Base-by-base conservation (phyloP, 2,888 invertebrate genomes). In the Tineola bisselliella region DNA sequence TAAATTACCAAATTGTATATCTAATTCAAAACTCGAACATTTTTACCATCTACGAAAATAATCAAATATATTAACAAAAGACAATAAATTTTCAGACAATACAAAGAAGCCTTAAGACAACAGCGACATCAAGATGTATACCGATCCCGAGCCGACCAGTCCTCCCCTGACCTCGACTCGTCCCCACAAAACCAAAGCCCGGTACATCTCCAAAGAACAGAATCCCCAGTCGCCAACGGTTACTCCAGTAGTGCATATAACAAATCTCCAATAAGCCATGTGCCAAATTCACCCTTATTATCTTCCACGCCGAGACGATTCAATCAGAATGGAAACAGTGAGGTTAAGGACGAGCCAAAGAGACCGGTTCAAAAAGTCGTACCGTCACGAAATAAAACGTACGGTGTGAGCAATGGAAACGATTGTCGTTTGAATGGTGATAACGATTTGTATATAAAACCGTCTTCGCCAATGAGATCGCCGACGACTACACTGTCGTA, bases 81-180 rank as follows among this genome's bases (percentile, higher is more conserved):
- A 15, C 13, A 18, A 1, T 17, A 62, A 17, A 63, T 64, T 88
- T 86, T 6, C 84, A 91, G 94, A 82, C 95, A 95, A 88, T 95
- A 95, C 87, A 95, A 95, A 88, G 95, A 95, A 89, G 95, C 95
- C 62, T 80, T 95, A 74, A 92, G 93, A 78, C 93, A 94, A 70
- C 95, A 95, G 79, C 89, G 95, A 68, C 93, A 91, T 65, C 93
- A 92, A 80, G 94, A 94, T 75, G 90, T 94, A 63, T 94, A 94
- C 78, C 88, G 91, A 66, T 90, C 91, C 68, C 90, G 91, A 63
- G 89, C 91, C 67, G 90, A 89, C 66, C 87, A 87, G 59, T 81
- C 87, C 54, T 89, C 89, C 18, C 89, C 90, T 17, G 88, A 88
- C 59, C 79, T 88, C 62, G 89, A 89, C 67, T 84, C 87, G 63